A percentile compares a stretch with the other conserved stretches of the same genome.
Conservation (phyloP, 1,140 invertebrate species). For the Ganaspis sp. region DNA sequence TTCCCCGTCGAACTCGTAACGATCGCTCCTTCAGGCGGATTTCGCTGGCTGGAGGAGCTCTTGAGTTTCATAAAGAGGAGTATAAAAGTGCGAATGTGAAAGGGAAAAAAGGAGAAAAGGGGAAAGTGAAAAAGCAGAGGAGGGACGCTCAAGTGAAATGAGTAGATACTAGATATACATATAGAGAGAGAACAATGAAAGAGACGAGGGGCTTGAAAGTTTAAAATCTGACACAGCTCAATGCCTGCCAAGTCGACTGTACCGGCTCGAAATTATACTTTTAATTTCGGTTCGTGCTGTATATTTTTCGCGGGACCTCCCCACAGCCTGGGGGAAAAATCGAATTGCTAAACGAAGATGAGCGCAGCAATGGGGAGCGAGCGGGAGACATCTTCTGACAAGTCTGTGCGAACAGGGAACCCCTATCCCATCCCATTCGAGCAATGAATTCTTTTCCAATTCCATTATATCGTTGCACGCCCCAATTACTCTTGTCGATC, state of each 20-base stretch:
- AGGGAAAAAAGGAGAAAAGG: slow-evolving; percentile 42
- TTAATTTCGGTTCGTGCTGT: slow-evolving; percentile 53
- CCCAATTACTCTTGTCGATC: slow-evolving; percentile 68
- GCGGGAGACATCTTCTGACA: neutral
- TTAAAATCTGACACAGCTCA: slow-evolving; percentile 55
- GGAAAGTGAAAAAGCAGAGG: slow-evolving; percentile 46
- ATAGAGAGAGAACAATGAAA: neutral
- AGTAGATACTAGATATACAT: slow-evolving; percentile 35
- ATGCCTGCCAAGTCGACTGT: slow-evolving; percentile 45
- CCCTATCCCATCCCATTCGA: neutral
- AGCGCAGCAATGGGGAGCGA: neutral
- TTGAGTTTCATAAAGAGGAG: slow-evolving; percentile 45
- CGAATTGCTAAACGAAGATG: slow-evolving; percentile 16
- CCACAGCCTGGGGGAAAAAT: slow-evolving; percentile 33
- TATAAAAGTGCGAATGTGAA: slow-evolving; percentile 36
- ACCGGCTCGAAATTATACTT: slow-evolving; percentile 59
- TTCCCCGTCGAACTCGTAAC: slow-evolving; percentile 44
- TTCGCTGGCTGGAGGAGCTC: slow-evolving; percentile 58
- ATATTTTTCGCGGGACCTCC: slow-evolving; percentile 40
- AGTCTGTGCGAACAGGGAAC: slow-evolving; percentile 13
- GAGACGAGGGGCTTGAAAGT: slow-evolving; percentile 51
- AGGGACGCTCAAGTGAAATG: slow-evolving; percentile 39
- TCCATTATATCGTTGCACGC: slow-evolving; percentile 63
- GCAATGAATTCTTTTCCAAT: slow-evolving; percentile 68
- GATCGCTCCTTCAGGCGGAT: slow-evolving; percentile 63